Evolutionary conservation across 2,888 invertebrate species (phyloP).

Genomic region (Biston betularia): DNA sequence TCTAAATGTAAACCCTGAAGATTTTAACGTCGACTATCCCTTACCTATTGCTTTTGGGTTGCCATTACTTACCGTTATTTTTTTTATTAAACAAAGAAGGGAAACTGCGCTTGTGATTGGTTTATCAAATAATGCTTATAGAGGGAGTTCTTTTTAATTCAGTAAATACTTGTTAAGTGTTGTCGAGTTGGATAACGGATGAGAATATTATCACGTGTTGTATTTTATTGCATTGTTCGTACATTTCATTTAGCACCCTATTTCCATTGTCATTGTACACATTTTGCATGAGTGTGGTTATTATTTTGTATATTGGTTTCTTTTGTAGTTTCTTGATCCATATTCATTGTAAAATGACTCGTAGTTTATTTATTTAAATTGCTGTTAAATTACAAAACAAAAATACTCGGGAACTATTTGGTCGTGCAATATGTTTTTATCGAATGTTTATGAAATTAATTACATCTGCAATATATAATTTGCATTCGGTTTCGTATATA

Average conservation of each 20-base stretch:
- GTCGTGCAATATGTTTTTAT: not conserved
- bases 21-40: constrained; percentile 66
- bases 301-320: constrained; percentile 45
- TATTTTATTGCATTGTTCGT: constrained; percentile 56
- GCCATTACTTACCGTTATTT: constrained; percentile 70
- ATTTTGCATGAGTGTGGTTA: constrained; percentile 85
- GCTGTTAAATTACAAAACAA: not conserved
- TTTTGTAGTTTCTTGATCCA: constrained; percentile 16
- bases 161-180: constrained; percentile 30
- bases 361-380: not conserved
- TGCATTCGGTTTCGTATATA: not conserved
- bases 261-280: constrained; percentile 53
- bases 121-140: constrained; percentile 78
- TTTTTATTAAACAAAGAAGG: constrained; percentile 36
- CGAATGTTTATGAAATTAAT: constrained; percentile 1
- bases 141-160: constrained; percentile 53
- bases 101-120: constrained; percentile 81
- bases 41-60: constrained; percentile 80
- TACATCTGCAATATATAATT: not conserved
- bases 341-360: constrained; percentile 5
- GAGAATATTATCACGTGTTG: constrained; percentile 50
- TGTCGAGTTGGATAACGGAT: constrained; percentile 77
- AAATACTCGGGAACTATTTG: not conserved
- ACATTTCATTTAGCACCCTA: constrained; percentile 56
- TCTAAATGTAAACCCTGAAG: constrained; percentile 29